Evolutionary conservation across 1,140 invertebrate genomes (phyloP), one percentile per base, ranked within the genome.

Genomic region (Rhyacophila brunnea): DNA sequence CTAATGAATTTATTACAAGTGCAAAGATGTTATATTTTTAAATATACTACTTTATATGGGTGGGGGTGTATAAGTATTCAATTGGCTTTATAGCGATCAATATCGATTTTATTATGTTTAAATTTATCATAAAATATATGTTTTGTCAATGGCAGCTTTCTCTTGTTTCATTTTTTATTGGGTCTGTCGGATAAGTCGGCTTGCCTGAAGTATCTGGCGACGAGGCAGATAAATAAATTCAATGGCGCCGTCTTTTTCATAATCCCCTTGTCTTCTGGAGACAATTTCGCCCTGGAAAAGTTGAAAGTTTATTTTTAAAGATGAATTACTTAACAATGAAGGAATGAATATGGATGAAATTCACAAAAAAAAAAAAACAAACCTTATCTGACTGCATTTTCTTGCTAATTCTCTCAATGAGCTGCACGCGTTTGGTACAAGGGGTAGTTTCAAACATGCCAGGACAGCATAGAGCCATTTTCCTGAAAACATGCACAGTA

Each of bases 181-280:
- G 17, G 5, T 46, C 38, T 45, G 57, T 74, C 70, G 17, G 68
- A 61, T 54, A 76, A 66, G 68, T 76, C 74, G 34, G 67, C 50
- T 63, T 76, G 73, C 36, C 67, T 64, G 65, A 70, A 76, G 67
- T 68, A 72, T 55, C 66, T 71, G 4, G 70, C 66, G 38, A 74
- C 62, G 36, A 76, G 60, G 51, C 71, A 74, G 60, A 76, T 74
- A 60, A 66, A 71, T 6, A 74, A 60, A 67, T 75, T 76, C 18
- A 75, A 60, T 28, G 71, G 67, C 6, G 57, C 56, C 32, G 66
- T 67, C 11, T 59, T 50, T 17, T 68, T 51, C 46, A 67, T 45
- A 46, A 55, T 23, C 43, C 58, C 42, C 35, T 55, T 42, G 46
- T 66, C 50, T 19, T 58, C 56, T 35, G 45, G 14, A 35, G 50